These are phyloP conservation scores for Heterocephalus glaber DNA, from an alignment of 2,113 vertebrate species.

Conservation along the genomic window DNA sequence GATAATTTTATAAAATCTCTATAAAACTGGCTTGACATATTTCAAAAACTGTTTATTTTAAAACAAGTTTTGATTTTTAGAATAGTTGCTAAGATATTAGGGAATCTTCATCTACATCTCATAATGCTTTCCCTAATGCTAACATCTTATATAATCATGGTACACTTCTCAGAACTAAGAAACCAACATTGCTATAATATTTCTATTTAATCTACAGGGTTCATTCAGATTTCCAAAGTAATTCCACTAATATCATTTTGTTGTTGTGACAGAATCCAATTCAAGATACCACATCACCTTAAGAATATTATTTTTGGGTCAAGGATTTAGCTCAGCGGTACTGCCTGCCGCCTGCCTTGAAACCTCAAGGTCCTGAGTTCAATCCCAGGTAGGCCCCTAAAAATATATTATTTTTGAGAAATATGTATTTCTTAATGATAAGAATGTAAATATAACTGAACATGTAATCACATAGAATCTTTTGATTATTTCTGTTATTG, in stretches of 20 bases:
- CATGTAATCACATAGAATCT: neutral
- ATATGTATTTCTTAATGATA: neutral
- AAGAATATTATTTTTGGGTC: neutral
- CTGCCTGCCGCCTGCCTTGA: no score
- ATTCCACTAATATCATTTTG: neutral
- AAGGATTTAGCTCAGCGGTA: no score
- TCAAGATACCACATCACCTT: neutral
- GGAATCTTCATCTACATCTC: accelerated
- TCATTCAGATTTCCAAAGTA: neutral
- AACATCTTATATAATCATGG: neutral
- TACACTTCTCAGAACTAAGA: neutral
- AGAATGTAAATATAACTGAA: neutral
- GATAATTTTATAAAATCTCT: neutral
- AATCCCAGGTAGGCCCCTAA: no score
- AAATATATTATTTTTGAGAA: neutral
- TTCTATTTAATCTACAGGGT: neutral
- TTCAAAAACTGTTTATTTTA: neutral
- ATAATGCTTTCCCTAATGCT: neutral
- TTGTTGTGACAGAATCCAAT: neutral
- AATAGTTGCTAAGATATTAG: neutral
- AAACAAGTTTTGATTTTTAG: neutral
- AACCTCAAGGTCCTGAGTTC: no score
- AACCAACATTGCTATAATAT: neutral
- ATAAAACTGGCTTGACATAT: neutral
- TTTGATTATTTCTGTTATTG: neutral